Base-by-base conservation (phyloP, 2,797 vertebrate genomes). In the Diglossa cyanea region DNA sequence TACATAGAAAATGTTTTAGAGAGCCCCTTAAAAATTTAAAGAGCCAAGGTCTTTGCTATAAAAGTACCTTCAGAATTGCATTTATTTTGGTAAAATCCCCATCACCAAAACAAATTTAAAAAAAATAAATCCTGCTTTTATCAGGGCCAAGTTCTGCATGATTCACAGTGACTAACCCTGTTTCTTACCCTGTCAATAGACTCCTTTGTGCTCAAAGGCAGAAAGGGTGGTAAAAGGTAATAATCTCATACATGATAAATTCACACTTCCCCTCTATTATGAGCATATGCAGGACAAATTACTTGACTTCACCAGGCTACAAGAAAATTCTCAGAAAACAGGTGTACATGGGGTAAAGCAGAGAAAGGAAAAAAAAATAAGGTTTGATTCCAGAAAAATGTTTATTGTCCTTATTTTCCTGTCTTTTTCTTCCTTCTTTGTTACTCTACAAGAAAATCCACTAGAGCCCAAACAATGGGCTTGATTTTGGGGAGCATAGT, bases 141-240 rank as follows among this genome's bases (percentile, higher is more conserved):
- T 80, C 66, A 58, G 55, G 66, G 81, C 68, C 82, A 94, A 93
- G 82, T 75, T 89, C 31, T 28, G 86, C 15, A 47, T 95, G 94
- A 93, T 85, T 95, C 94, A 92, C 84, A 85, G 66, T 88, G 88
- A 92, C 88, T 93, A 94, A 93, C 60, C 37, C 50, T 11, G 30
- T 74, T 87, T 80, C 79, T 73, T 90, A 55, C 70, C 58, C 54
- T 78, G 25, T 93, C 91, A 96, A 95, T 86, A 85, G 80, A 35
- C 31, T 86, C 33, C 77, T 95, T 95, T 90, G 80, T 94, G 86
- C 76, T 90, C 47, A 58, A 35, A 78, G 66, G 66, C 23, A 93
- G 67, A 58, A 83, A 84, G 61, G 55, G 55, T 76, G 42, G 26
- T 30, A 61, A 86, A 63, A 76, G 47, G 72, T 54, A 71, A 82